These are phyloP conservation scores for Sardina pilchardus DNA, from an alignment of 2,113 vertebrate genomes.

Conservation along the genomic window DNA sequence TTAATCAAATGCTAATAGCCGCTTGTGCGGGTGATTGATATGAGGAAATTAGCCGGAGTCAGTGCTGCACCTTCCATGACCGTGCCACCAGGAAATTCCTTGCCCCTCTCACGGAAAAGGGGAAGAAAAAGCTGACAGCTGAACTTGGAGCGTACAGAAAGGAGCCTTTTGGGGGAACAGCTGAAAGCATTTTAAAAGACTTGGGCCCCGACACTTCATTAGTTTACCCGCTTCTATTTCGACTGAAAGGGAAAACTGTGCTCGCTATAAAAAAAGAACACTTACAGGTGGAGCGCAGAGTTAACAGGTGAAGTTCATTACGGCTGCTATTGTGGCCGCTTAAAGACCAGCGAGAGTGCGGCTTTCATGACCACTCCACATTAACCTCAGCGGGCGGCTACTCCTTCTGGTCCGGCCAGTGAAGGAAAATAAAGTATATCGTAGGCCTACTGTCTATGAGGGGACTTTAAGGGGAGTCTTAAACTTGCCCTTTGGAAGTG, in stretches of 20 bases:
- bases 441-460: constrained; percentile 22
- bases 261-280: background rate
- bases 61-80: constrained; percentile 1
- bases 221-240: background rate
- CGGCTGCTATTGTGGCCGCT: constrained; percentile 36
- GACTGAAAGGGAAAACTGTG: constrained; percentile 20
- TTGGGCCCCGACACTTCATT: constrained; percentile 39
- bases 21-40: background rate
- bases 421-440: constrained; percentile 44
- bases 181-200: constrained; percentile 43
- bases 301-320: constrained; percentile 50
- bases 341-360: background rate
- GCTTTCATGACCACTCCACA: background rate
- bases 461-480: constrained; percentile 50
- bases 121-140: background rate
- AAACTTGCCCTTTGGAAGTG: constrained; percentile 38
- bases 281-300: constrained; percentile 44
- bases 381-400: constrained; percentile 43
- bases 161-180: background rate
- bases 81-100: background rate
- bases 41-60: background rate
- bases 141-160: background rate
- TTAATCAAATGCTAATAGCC: background rate
- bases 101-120: background rate
- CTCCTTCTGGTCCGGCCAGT: constrained; percentile 46